Percentiles rank a stretch among this genome's conserved stretches.
Conservation (phyloP, 1,140 invertebrate species). For the Ptiloglossa arizonensis region DNA sequence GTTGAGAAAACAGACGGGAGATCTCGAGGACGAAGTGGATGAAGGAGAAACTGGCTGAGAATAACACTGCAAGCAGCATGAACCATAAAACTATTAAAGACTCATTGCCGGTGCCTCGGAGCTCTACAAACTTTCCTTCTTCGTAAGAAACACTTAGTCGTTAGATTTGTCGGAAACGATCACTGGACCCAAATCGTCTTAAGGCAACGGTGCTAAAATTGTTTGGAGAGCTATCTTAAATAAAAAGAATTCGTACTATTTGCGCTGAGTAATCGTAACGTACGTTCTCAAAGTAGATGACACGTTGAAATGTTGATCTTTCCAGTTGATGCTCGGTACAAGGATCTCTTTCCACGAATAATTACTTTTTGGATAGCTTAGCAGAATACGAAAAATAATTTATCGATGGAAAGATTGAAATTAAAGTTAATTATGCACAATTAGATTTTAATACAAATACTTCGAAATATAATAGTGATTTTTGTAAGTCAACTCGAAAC, state of each 20-base stretch:
- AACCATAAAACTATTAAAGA: constrained; percentile 64
- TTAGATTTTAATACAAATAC: too few relatives aligned
- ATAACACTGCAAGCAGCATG: constrained; percentile 53
- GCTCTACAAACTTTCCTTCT: constrained; percentile 47
- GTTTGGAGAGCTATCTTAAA: not conserved
- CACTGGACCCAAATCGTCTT: not conserved
- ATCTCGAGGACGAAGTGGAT: constrained; percentile 7
- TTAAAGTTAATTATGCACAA: too few relatives aligned
- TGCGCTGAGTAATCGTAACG: too few relatives aligned
- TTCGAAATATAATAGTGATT: too few relatives aligned
- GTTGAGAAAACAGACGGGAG: constrained; percentile 26
- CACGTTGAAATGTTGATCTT: too few relatives aligned
- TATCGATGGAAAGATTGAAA: too few relatives aligned
- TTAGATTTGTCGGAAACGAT: constrained; percentile 31
- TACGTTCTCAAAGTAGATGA: not conserved
- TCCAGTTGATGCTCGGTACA: too few relatives aligned
- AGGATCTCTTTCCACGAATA: too few relatives aligned
- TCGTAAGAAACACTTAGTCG: constrained; percentile 35
- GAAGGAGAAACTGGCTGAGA: constrained; percentile 22
- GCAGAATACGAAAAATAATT: too few relatives aligned
- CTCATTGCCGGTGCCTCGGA: constrained; percentile 51
- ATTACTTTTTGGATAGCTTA: too few relatives aligned
- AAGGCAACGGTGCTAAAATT: not conserved
- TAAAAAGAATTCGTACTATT: not conserved
- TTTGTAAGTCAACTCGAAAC: too few relatives aligned